phyloP scores from a whole-genome alignment of 2,888 invertebrate genomes.

The Apoda limacodes region DNA sequence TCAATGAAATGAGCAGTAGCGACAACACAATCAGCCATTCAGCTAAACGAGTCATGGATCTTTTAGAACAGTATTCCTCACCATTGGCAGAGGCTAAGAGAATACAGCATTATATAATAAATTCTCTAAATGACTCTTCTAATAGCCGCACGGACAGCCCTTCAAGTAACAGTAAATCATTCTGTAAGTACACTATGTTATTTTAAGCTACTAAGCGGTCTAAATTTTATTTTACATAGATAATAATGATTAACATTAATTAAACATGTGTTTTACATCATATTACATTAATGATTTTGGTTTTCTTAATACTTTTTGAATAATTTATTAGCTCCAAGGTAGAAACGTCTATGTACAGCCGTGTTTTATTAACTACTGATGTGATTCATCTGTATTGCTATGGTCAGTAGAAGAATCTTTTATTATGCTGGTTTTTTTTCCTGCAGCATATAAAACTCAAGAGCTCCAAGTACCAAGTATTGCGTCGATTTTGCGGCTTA shows the following conservation, averaged over 20 bases:
- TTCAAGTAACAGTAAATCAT: background rate
- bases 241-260: background rate
- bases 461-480: constrained; percentile 73
- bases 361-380: too few species aligned
- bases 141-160: constrained; percentile 12
- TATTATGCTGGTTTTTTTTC: too few species aligned
- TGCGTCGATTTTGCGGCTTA: constrained; percentile 72
- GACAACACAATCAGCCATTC: constrained; percentile 73
- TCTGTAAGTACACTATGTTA: too few species aligned
- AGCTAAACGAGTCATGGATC: constrained; percentile 81
- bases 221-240: too few species aligned
- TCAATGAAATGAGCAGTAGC: constrained; percentile 28
- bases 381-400: too few species aligned
- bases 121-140: constrained; percentile 20
- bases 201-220: too few species aligned
- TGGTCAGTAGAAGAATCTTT: too few species aligned
- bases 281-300: constrained; percentile 20
- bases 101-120: constrained; percentile 64
- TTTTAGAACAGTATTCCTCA: constrained; percentile 85
- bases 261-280: constrained; percentile 2
- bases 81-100: constrained; percentile 83
- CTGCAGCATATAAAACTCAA: constrained; percentile 41
- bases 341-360: too few species aligned
- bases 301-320: constrained; percentile 15
- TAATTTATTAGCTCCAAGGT: too few species aligned